Evolutionary conservation across 2,888 invertebrate genomes (phyloP), one percentile per base, ranked within the genome.

Genomic region (Clepsis dumicolana): DNA sequence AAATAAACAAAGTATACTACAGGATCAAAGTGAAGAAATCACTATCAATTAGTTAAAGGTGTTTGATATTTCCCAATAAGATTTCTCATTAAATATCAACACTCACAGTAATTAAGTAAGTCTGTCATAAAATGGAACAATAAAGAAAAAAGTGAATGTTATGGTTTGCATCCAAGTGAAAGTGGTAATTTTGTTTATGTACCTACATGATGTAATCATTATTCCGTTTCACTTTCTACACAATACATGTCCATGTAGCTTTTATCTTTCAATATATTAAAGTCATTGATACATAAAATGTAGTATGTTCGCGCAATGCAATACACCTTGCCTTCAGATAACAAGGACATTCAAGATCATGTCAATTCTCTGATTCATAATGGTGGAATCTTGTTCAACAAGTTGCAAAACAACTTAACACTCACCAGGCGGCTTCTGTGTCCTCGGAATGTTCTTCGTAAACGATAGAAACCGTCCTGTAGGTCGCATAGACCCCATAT

Each of bases 401-500:
- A 65, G 59, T 60, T 70, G 66, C 56, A 67, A 71, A 73, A 67
- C 24, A 53, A 54, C 12, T 32, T 5, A 10, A 38, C 78, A 91
- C 84, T 88, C 81, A 83, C 94, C 94, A 82, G 93, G 76, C 83
- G 93, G 94, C 81, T 95, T 95, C 76, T 90, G 93, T 72, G 91
- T 82, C 76, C 95, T 91, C 77, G 94, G 95, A 77, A 95, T 94
- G 82, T 95, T 95, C 78, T 93, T 95, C 12, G 94, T 88, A 79
- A 95, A 95, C 54, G 94, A 94, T 75, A 95, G 89, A 80, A 95
- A 95, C 80, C 95, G 89, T 82, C 94, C 94, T 72, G 94, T 94
- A 78, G 95, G 95, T 80, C 95, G 94, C 91, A 95, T 94, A 77
- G 95, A 95, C 80, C 95, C 95, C 95, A 95, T 95, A 77, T 85